Conservation (phyloP, 2,888 invertebrate species). For the Danaus chrysippus region DNA sequence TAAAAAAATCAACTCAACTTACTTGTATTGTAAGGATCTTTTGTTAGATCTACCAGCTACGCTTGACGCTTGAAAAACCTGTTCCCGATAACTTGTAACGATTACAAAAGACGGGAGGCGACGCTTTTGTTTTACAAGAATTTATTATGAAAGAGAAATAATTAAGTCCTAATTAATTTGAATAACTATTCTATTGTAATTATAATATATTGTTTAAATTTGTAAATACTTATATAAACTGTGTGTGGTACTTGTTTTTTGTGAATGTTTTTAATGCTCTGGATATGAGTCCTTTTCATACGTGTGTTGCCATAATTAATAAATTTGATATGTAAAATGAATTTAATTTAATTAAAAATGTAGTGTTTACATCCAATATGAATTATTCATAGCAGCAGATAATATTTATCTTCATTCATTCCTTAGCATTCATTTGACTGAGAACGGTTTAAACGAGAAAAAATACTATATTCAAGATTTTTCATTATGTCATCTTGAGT, state of each 20-base stretch:
- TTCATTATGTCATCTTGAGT: no score
- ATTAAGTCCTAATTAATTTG: no score
- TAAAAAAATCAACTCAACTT: conserved; percentile 50
- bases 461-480: no score
- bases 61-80: conserved; percentile 52
- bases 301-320: no score
- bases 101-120: conserved; percentile 46
- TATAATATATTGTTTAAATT: no score
- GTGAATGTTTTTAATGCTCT: no score
- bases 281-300: no score
- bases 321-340: conserved; percentile 4
- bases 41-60: conserved; percentile 49
- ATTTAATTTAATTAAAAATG: conserved; percentile 21
- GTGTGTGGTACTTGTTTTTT: no score
- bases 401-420: conserved; percentile 30
- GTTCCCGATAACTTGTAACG: conserved; percentile 48
- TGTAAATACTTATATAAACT: no score
- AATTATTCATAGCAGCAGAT: conserved; percentile 32
- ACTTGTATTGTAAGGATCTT: conserved; percentile 46
- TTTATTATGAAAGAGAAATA: not conserved
- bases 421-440: not conserved
- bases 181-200: no score
- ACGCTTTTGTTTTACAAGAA: conserved; percentile 14
- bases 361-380: conserved; percentile 24
- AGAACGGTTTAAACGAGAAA: no score